Base-by-base conservation (phyloP, 2,113 vertebrate species). In the Phrynosoma platyrhinos region DNA sequence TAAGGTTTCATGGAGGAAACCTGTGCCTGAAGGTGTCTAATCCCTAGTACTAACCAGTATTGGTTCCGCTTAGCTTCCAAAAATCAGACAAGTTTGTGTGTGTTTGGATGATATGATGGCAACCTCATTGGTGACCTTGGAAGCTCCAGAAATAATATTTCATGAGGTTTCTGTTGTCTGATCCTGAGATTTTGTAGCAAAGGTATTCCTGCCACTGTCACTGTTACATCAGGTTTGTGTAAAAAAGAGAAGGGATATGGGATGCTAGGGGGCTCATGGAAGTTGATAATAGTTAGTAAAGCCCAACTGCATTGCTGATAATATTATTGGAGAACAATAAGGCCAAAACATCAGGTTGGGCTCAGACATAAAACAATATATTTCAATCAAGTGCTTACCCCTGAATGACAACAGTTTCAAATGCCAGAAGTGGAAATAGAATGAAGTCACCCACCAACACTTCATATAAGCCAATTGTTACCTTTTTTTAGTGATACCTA, bases 381-480 rank as follows among this genome's bases (percentile, higher is more conserved):
- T 30, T 71, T 71, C 27, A 27, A 71, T 10, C 25, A 14, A 16
- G 1, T 62, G 14, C 58, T 62, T 62, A 18, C 14, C 58, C 14
- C 13, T 2, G 14, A 4, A 62, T 62, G 58, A 42, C 69, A 89
- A 68, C 64, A 83, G 69, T 91, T 94, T 90, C 25, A 87, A 85
- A 86, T 87, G 47, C 36, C 4, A 27, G 9, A 88, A 81, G 27
- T 79, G 42, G 25, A 62, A 91, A 66, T 2, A 85, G 64, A 88
- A 92, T 84, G 72, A 32, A 91, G 27, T 75, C 47, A 83, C 32
- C 88, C 40, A 72, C 6, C 18, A 79, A 91, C 12, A 66, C 36
- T 90, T 85, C 52, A 16, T 5, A 74, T 55, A 83, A 91, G 82
- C 79, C 78, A 91, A 4, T 88, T 92, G 36, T 40, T 32, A 80